Evolutionary conservation across 2,888 invertebrate genomes (phyloP).

Genomic region (Clitarchus hookeri): DNA sequence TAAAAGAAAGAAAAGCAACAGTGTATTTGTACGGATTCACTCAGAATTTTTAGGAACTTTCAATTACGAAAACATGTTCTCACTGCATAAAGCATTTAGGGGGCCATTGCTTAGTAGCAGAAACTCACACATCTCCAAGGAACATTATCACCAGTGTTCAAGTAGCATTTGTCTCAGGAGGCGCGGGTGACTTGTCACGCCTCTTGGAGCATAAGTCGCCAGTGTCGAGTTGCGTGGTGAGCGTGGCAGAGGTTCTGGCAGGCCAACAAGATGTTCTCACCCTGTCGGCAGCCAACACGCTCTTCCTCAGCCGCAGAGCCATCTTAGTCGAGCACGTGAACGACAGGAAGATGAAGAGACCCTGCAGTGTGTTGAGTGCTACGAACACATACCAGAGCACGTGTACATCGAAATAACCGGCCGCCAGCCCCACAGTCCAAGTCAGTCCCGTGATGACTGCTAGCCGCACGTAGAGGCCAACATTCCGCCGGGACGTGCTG

Average conservation of each 20-base stretch:
- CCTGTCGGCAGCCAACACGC: background rate
- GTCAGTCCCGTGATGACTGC: constrained; percentile 57
- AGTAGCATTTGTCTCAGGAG: too few species aligned
- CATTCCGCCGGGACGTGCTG: constrained; percentile 47
- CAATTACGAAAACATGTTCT: too few species aligned
- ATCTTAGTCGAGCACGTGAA: constrained; percentile 57
- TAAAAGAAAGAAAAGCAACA: too few species aligned
- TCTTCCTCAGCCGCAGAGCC: constrained; percentile 38
- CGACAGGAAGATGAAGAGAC: constrained; percentile 56
- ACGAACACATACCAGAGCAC: constrained; percentile 52
- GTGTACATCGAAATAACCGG: constrained; percentile 52
- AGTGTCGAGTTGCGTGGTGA: constrained; percentile 18
- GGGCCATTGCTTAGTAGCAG: too few species aligned
- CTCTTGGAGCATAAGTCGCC: background rate
- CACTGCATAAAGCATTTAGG: too few species aligned
- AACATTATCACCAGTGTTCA: too few species aligned
- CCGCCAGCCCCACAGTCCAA: constrained; percentile 56
- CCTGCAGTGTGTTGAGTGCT: constrained; percentile 56
- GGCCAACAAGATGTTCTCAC: background rate
- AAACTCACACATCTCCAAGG: too few species aligned
- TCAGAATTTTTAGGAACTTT: too few species aligned
- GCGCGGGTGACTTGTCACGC: too few species aligned
- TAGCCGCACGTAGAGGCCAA: constrained; percentile 54
- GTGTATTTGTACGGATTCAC: too few species aligned
- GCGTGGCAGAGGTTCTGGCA: background rate